A percentile compares a stretch with the other conserved stretches of the same genome.
These are phyloP conservation scores for Grus americana DNA, from an alignment of 2,113 vertebrate genomes.

Conservation along the genomic window DNA sequence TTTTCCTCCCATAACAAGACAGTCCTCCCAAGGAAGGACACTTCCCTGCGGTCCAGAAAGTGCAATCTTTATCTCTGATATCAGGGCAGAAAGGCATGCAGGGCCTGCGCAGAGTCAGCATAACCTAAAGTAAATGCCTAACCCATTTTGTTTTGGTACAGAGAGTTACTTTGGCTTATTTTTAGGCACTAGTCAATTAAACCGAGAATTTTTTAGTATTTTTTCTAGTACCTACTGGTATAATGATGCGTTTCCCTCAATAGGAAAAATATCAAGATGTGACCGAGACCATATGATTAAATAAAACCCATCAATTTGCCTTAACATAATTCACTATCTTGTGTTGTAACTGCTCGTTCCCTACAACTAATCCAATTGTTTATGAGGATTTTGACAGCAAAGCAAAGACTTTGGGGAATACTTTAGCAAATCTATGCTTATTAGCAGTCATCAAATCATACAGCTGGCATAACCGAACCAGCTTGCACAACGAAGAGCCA, in stretches of 20 bases:
- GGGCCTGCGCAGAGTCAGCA: background rate
- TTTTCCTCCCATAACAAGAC: background rate
- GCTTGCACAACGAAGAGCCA: background rate
- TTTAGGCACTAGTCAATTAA: background rate
- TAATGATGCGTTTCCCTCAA: background rate
- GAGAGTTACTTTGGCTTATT: background rate
- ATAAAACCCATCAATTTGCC: slow-evolving; percentile 5
- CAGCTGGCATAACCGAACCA: background rate
- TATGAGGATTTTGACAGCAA: slow-evolving; percentile 26
- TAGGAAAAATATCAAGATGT: background rate
- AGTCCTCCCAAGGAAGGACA: background rate
- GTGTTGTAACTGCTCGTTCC: background rate
- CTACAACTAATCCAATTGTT: slow-evolving; percentile 26
- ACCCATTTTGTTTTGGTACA: background rate
- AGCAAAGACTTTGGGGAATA: slow-evolving; percentile 22
- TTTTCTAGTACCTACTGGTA: background rate
- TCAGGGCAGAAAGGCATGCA: background rate
- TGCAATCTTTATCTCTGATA: background rate
- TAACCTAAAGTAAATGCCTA: background rate
- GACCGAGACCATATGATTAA: background rate
- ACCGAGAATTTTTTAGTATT: background rate
- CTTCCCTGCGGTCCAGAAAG: background rate
- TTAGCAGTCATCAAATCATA: background rate
- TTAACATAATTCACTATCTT: background rate
- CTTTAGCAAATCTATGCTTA: slow-evolving; percentile 3